Percentiles rank a stretch among this genome's conserved stretches.
Evolutionary conservation across 1,140 invertebrate genomes (phyloP).

Genomic region (Lethocerus indicus): DNA sequence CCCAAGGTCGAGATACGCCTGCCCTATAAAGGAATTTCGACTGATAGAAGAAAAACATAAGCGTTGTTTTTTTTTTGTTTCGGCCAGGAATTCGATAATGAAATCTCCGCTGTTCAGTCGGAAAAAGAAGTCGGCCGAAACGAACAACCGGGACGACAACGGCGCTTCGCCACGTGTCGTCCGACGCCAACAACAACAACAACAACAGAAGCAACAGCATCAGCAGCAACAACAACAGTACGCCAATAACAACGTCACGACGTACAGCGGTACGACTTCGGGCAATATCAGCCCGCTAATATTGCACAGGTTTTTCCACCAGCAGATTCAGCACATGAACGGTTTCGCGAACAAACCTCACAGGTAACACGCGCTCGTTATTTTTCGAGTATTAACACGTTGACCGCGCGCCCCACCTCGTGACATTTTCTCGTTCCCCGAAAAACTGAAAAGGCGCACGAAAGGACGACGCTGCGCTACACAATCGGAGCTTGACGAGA

Average conservation of each 20-base stretch:
- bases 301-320: constrained; percentile 40
- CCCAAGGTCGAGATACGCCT: no score
- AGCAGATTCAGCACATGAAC: constrained; percentile 31
- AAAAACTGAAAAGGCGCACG: no score
- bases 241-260: neutral
- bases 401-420: neutral
- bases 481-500: neutral
- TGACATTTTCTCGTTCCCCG: neutral
- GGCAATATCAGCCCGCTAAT: constrained; percentile 43
- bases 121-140: constrained; percentile 5
- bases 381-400: no score
- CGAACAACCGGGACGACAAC: no score
- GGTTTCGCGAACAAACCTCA: neutral
- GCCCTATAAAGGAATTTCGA: no score
- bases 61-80: no score
- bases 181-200: neutral
- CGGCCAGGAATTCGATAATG: constrained; percentile 11
- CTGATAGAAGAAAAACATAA: no score
- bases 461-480: no score
- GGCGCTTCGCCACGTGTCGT: neutral
- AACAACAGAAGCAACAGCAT: neutral
- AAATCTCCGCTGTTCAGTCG: constrained; percentile 10
- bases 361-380: neutral
- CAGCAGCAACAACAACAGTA: neutral
- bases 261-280: neutral